Conservation (phyloP, 2,888 invertebrate species). For the Osmoderma eremita region DNA sequence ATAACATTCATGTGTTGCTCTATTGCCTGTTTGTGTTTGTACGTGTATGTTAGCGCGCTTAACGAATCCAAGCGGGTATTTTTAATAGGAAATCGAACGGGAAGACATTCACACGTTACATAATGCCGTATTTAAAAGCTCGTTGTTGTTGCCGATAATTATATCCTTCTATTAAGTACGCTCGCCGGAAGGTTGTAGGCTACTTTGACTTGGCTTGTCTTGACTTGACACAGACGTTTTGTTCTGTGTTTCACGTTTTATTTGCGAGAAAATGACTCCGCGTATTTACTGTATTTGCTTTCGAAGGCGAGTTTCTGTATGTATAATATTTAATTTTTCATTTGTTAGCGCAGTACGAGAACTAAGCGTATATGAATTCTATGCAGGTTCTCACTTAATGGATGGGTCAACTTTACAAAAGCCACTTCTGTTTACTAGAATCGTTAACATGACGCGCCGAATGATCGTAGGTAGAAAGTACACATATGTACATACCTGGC, state of each 20-base stretch:
- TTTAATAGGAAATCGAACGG: constrained; percentile 7
- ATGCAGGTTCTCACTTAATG: not conserved
- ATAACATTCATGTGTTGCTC: constrained; percentile 17
- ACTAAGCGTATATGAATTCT: not conserved
- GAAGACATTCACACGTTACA: constrained; percentile 4
- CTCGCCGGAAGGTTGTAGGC: no score
- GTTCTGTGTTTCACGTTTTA: no score
- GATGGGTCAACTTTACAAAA: not conserved
- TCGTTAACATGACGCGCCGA: not conserved
- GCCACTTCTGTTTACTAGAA: not conserved
- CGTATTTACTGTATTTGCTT: no score
- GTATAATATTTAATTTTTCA: no score
- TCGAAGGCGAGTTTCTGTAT: no score
- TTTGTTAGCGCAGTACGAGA: no score
- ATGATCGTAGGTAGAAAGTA: not conserved
- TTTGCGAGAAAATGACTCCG: no score
- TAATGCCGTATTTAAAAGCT: not conserved
- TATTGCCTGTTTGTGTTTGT: not conserved
- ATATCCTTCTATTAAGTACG: constrained; percentile 1
- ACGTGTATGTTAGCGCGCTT: not conserved
- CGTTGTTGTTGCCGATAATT: not conserved
- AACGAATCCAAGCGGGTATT: not conserved
- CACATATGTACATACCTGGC: not conserved
- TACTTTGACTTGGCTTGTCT: no score
- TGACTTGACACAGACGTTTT: no score